A percentile compares a stretch with the other conserved stretches of the same genome.
Evolutionary conservation across 2,113 vertebrate species (phyloP).

Genomic region (Sprattus sprattus): DNA sequence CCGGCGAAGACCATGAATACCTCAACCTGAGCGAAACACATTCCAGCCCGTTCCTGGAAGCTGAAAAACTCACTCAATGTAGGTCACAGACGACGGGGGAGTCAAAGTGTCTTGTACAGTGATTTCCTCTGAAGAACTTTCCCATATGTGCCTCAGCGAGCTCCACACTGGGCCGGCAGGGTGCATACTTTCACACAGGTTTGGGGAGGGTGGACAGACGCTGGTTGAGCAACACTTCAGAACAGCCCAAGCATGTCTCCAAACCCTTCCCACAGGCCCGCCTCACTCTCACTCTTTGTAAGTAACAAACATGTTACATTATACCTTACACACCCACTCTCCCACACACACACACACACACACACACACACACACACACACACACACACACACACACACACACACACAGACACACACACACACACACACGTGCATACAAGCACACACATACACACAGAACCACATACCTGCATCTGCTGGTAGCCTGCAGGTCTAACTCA

Average conservation of each 20-base stretch:
- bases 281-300: background rate
- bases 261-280: background rate
- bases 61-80: background rate
- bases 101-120: conserved; percentile 18
- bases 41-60: conserved; percentile 12
- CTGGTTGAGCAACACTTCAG: background rate
- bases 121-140: conserved; percentile 1
- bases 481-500: too few species aligned
- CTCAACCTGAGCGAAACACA: conserved; percentile 8
- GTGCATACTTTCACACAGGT: conserved; percentile 19
- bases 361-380: background rate
- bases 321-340: background rate
- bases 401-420: background rate
- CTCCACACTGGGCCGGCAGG: background rate
- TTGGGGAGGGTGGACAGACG: background rate
- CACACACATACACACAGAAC: background rate
- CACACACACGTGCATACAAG: background rate
- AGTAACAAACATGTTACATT: conserved; percentile 13
- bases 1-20: background rate
- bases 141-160: background rate
- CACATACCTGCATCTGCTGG: background rate
- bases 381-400: background rate
- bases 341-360: background rate
- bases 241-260: background rate
- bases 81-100: background rate